Evolutionary conservation across 2,797 vertebrate genomes (phyloP).

Genomic region (Callimico goeldii): DNA sequence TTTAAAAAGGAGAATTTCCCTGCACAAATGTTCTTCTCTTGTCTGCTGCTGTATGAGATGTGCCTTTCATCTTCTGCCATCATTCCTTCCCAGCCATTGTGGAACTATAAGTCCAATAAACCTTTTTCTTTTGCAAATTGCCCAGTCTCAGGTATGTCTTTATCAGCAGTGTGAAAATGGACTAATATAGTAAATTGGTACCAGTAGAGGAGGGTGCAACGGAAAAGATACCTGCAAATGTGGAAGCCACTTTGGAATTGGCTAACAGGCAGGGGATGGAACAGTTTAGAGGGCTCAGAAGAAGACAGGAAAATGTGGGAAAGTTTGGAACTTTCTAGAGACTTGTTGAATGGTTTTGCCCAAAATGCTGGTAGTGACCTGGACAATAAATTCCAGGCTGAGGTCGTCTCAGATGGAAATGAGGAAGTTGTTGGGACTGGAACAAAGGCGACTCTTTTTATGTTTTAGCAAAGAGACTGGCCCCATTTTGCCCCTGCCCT

Average conservation of each 20-base stretch:
- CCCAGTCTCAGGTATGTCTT: background rate
- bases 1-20: background rate
- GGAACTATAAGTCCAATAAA: background rate
- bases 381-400: background rate
- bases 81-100: background rate
- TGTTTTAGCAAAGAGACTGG: background rate
- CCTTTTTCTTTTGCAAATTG: background rate
- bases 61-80: background rate
- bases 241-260: background rate
- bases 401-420: background rate
- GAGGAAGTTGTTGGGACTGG: background rate
- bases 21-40: background rate
- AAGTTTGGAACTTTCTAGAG: background rate
- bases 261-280: background rate
- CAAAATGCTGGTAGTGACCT: background rate
- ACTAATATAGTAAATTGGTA: background rate
- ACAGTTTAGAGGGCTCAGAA: background rate
- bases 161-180: background rate
- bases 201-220: background rate
- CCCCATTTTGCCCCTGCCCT: background rate
- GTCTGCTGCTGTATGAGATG: background rate
- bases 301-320: background rate
- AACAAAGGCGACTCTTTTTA: background rate
- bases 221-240: background rate
- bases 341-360: background rate